Base-by-base conservation (phyloP, 1,140 invertebrate genomes). In the Drosophila guanche region DNA sequence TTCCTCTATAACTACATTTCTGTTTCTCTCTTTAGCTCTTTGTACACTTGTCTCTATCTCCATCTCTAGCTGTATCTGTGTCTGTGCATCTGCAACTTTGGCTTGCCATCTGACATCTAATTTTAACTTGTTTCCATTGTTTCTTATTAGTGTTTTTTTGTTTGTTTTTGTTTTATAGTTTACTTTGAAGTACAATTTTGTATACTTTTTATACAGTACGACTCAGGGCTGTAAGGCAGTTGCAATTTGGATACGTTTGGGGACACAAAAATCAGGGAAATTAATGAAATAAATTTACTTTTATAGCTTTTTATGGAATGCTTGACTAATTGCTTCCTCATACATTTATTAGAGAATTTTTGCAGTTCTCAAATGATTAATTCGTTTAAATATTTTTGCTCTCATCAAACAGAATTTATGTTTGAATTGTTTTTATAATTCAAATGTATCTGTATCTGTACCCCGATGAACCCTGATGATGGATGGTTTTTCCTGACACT, bases 51-150 rank as follows among this genome's bases (percentile, higher is more conserved):
- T 43, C 22, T 42, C 29, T 70, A 33, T 69, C 29, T 70, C 16
- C 29, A 40, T 54, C 25, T 57, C 23, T 43, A 29, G 20, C 52
- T 62, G n/a, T 43, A 50, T 48, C 46, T 6, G 37, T 41, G 16
- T 8, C 58, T 41, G 40, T 63, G 5, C 8, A 48, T 53, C 20
- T 45, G 16, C 42, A 37, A 27, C 57, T 66, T 16, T 47, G 25
- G 22, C 68, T 63, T 72, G 60, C 56, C 75, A 47, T 77, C 76
- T 69, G 63, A 68, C 43, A 59, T 65, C 61, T 79, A 59, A 63
- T 65, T 76, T 63, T 22, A 63, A 57, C 41, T 62, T 51, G 70
- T 57, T 74, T 37, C 56, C 69, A 63, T 57, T 74, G 70, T 74
- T 33, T 47, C 50, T 29, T 37, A 54, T 41, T 72, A 37, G 52